Evolutionary conservation across 2,888 invertebrate species (phyloP), one percentile per base, ranked within the genome.

Genomic region (Chelonus formosanus): DNA sequence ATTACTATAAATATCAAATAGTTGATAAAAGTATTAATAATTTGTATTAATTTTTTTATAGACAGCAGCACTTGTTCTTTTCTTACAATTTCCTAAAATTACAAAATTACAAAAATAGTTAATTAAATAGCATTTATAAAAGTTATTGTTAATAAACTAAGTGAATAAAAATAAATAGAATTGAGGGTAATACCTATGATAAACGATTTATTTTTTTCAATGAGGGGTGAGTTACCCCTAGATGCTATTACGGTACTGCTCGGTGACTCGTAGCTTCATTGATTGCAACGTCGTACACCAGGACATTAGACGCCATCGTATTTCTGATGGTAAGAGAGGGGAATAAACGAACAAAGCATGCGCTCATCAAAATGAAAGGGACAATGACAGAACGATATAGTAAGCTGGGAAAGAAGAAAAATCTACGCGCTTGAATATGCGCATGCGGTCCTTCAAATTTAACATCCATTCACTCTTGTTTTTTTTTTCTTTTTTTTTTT

Each of bases 211-310:
- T 44, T 44, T 44, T 44, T 48, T n/a, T 48, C 48, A 48, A 48
- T 48, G 48, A 48, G 48, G 64, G 52, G 64, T 45, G 50, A 65
- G 36, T 45, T 61, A 43, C 47, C 54, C 64, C 43, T 55, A 45
- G 35, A 20, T 40, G 56, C 53, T 66, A 66, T 57, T 74, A 80
- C 79, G 77, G 74, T 73, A 78, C 78, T 80, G 81, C 74, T 75
- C 74, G 78, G 76, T 78, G 78, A 80, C 78, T 79, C 81, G 80
- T 80, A 77, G 79, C 80, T 81, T 81, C 82, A 82, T 82, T 82
- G 82, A 82, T 82, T 81, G 80, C 77, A 71, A 75, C 73, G 76
- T 76, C 75, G 78, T 78, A 78, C 75, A 76, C 76, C 76, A 74
- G 81, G 76, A 74, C 73, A 70, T 73, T 74, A 74, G 73, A 69